These are phyloP conservation scores for Tridacna gigas DNA, from an alignment of 2,888 invertebrate genomes.

Conservation along the genomic window DNA sequence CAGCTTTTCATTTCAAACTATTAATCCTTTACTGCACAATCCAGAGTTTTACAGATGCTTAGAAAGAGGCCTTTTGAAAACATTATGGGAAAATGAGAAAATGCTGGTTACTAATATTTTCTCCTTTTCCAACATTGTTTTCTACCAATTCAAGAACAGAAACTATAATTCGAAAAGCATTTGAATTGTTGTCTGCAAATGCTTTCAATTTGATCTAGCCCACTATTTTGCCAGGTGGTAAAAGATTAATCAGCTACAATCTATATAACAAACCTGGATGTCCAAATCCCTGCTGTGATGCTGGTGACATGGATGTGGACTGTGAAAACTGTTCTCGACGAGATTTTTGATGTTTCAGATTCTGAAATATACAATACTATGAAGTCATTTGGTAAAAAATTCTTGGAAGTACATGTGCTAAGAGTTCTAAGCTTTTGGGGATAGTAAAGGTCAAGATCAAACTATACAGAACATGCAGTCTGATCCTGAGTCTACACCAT, in stretches of 20 bases:
- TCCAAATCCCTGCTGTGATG: constrained; percentile 84
- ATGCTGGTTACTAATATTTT: not conserved
- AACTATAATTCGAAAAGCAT: not conserved
- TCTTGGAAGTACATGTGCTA: no score
- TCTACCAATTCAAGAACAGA: not conserved
- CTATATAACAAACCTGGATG: constrained; percentile 79
- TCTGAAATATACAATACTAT: constrained; percentile 85
- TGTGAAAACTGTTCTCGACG: constrained; percentile 93
- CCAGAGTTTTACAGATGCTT: no score
- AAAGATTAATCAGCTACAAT: not conserved
- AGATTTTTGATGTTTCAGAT: constrained; percentile 96
- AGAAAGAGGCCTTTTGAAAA: not conserved
- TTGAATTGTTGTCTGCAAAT: not conserved
- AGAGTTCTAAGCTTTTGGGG: no score
- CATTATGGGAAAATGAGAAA: not conserved
- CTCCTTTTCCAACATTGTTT: not conserved
- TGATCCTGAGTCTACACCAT: no score
- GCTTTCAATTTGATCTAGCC: not conserved
- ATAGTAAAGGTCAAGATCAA: no score
- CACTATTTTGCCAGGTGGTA: not conserved
- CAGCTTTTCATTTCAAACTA: no score
- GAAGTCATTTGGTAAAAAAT: not conserved
- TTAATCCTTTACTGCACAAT: no score
- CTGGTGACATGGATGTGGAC: constrained; percentile 78
- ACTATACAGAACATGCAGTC: no score